Evolutionary conservation across 2,797 vertebrate species (phyloP), one percentile per base, ranked within the genome.

Genomic region (Allobates femoralis): DNA sequence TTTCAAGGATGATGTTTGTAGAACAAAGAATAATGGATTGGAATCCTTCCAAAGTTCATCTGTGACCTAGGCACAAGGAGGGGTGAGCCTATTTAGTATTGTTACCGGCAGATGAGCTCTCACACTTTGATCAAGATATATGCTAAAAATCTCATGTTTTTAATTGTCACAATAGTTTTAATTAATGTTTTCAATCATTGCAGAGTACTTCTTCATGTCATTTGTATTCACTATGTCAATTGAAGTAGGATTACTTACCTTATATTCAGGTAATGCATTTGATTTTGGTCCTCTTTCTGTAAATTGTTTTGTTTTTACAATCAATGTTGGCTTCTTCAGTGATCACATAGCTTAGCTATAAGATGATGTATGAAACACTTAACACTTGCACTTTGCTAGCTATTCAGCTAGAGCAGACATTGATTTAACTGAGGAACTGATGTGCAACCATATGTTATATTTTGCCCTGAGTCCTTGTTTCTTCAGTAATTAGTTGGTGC

Each of bases 381-480:
- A 79, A 32, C 41, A 30, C 34, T 60, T 62, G 55, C 32, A 41
- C 64, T 60, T 67, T 80, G 55, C 77, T 58, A 30, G 77, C 76
- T 51, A 73, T n/a, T 60, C 56, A 32, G 12, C 55, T 62, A 62
- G n/a, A 34, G 28, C 67, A 75, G 78, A 74, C 37, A 75, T 81
- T 67, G 37, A 67, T 80, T 81, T 74, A 62, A 62, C 77, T 60
- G 64, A 46, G 34, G 34, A 67, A 79, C 50, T 50, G 32, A 79
- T 73, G 53, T 60, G 66, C 51, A 62, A 51, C 53, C 77, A 79
- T 60, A 66, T 58, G 67, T 62, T 79, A 60, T 71, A 55, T 58
- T 46, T 34, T 60, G 71, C 67, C 66, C 76, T n/a, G 77, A 85
- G 51, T 79, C 30, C 77, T 73, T 73, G 76, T 73, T 85, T 79